These are phyloP conservation scores for Yponomeuta sedellus DNA, from an alignment of 2,888 invertebrate species.

Conservation along the genomic window DNA sequence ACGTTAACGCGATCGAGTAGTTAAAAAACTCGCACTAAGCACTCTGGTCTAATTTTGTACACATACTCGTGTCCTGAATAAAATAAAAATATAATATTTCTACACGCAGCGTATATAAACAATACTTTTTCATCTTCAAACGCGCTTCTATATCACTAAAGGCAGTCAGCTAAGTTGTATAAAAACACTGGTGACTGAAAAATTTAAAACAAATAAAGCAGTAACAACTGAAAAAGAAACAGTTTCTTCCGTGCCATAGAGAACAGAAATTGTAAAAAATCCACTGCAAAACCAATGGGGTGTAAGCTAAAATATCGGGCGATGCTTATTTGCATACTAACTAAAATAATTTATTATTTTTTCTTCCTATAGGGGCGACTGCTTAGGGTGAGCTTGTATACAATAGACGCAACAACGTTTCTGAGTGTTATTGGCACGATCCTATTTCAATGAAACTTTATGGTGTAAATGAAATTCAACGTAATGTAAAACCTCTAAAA, in stretches of 20 bases:
- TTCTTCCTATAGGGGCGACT: slow-evolving; percentile 63
- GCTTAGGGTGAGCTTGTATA: slow-evolving; percentile 59
- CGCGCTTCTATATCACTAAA: too few relatives aligned
- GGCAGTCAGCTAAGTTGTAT: too few relatives aligned
- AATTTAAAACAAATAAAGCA: neutral
- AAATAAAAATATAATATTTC: neutral
- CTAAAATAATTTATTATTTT: slow-evolving; percentile 77
- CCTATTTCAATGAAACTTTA: slow-evolving; percentile 12
- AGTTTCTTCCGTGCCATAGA: slow-evolving; percentile 57
- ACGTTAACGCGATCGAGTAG: too few relatives aligned
- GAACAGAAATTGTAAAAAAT: slow-evolving; percentile 57
- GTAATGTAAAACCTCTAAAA: neutral
- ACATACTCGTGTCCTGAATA: too few relatives aligned
- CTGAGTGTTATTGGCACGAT: slow-evolving; percentile 71
- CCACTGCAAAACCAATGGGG: slow-evolving; percentile 57
- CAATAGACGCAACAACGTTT: slow-evolving; percentile 69
- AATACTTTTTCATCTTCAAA: too few relatives aligned
- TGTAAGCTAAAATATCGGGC: slow-evolving; percentile 70
- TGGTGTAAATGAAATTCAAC: slow-evolving; percentile 1
- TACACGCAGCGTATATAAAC: neutral
- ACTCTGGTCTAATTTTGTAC: too few relatives aligned
- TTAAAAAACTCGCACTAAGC: too few relatives aligned
- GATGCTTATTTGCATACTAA: slow-evolving; percentile 74
- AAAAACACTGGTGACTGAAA: neutral
- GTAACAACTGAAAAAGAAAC: slow-evolving; percentile 4